Conservation (phyloP, 2,888 invertebrate genomes). For the Agrochola circellaris region DNA sequence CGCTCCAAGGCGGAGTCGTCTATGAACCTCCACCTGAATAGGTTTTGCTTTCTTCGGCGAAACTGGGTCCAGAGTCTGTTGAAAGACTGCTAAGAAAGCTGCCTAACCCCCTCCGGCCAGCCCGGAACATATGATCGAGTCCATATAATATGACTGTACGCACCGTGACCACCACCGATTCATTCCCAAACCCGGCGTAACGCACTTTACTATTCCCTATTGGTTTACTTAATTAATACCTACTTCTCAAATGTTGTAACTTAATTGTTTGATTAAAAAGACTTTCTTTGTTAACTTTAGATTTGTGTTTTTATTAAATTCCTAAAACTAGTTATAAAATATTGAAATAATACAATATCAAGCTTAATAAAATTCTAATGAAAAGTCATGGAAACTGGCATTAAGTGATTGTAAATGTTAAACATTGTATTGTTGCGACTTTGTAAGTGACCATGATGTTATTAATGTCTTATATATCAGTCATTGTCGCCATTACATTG, state of each 20-base stretch:
- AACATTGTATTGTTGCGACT: not conserved
- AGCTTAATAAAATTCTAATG: not conserved
- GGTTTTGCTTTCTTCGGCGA: not conserved
- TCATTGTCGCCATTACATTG: conserved; percentile 8
- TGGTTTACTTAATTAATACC: too few species aligned
- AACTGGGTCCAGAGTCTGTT: not conserved
- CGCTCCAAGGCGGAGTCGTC: not conserved
- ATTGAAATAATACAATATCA: not conserved
- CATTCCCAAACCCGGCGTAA: too few species aligned
- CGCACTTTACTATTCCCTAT: too few species aligned
- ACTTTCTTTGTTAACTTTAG: too few species aligned
- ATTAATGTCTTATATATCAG: conserved; percentile 19
- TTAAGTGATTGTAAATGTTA: conserved; percentile 29
- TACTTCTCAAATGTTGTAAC: too few species aligned
- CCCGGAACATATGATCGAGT: too few species aligned
- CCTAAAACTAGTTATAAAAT: not conserved
- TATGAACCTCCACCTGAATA: not conserved
- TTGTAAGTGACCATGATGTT: conserved; percentile 17
- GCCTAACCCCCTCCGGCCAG: not conserved
- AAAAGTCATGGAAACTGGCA: conserved; percentile 27
- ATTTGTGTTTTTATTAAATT: too few species aligned
- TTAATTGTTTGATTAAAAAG: too few species aligned
- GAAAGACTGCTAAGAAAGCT: not conserved
- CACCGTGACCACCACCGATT: too few species aligned
- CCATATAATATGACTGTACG: too few species aligned